Evolutionary conservation across 35 echinoderm and acorn worm genomes (phyloP).

Genomic region (Patiria miniata): DNA sequence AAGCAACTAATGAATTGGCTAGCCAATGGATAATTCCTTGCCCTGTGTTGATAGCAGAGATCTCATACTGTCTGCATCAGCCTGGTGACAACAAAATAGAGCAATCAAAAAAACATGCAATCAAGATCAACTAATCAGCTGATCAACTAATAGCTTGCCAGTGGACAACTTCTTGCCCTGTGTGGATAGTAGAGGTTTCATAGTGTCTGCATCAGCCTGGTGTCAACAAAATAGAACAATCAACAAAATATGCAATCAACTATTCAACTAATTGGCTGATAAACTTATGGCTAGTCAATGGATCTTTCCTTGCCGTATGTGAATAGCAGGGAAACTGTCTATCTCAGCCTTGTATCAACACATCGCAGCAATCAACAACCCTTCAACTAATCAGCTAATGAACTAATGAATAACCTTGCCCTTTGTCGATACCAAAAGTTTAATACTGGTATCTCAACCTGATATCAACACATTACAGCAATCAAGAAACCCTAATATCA

Average conservation of each 20-base stretch:
- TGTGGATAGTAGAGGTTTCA: constrained; percentile 48
- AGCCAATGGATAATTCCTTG: constrained; percentile 83
- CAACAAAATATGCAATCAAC: not conserved
- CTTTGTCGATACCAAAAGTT: too few relatives aligned
- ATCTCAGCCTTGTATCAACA: constrained; percentile 58
- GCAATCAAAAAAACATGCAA: not conserved
- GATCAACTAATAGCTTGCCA: not conserved
- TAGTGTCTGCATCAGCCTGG: constrained; percentile 74
- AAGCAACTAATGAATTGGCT: too few relatives aligned
- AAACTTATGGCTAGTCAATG: constrained; percentile 30
- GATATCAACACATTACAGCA: too few relatives aligned
- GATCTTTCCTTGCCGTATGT: constrained; percentile 71
- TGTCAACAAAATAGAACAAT: not conserved
- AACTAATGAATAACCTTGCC: too few relatives aligned
- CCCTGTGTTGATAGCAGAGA: constrained; percentile 74
- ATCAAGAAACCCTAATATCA: too few relatives aligned
- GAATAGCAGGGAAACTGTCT: constrained; percentile 45
- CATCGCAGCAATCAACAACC: not conserved
- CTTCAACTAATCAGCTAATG: too few relatives aligned
- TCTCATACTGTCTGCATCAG: constrained; percentile 75
- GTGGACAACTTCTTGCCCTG: constrained; percentile 80
- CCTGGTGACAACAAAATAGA: constrained; percentile 20
- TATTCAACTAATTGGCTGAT: too few relatives aligned
- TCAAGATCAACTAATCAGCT: not conserved
- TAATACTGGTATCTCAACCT: too few relatives aligned